A percentile compares a stretch with the other conserved stretches of the same genome.
Evolutionary conservation across 2,113 vertebrate genomes (phyloP).

Genomic region (Tringa solitaria): DNA sequence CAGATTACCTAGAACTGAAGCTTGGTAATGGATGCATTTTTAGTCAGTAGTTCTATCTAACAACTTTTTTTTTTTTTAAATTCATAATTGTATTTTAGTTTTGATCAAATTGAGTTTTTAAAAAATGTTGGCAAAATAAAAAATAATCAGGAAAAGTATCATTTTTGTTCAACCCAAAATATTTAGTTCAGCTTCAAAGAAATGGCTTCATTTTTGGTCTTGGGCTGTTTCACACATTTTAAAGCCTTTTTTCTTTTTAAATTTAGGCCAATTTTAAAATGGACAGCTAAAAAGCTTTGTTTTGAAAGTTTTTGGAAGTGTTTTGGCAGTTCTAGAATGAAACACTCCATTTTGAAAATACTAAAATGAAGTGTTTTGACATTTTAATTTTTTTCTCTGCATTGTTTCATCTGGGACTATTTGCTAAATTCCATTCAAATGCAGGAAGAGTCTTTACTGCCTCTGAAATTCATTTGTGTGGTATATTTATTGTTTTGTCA

Average conservation of each 20-base stretch:
- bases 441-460: background rate
- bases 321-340: conserved; percentile 35
- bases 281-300: conserved; percentile 5
- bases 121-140: background rate
- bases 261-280: conserved; percentile 11
- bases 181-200: background rate
- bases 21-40: background rate
- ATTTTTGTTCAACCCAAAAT: background rate
- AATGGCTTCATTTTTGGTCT: background rate
- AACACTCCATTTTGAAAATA: background rate
- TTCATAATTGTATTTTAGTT: background rate
- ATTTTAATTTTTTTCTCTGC: background rate
- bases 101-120: background rate
- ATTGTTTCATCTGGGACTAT: conserved; percentile 24
- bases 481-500: conserved; percentile 18
- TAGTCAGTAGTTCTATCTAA: background rate
- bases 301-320: conserved; percentile 28
- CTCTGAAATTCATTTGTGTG: conserved; percentile 9
- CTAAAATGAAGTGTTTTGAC: conserved; percentile 16
- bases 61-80: background rate
- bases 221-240: background rate
- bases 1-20: background rate
- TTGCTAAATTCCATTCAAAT: conserved; percentile 45
- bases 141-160: background rate
- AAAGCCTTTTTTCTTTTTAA: background rate